Evolutionary conservation across 1,140 invertebrate species (phyloP), one percentile per base, ranked within the genome.

Genomic region (Helicoverpa zea): DNA sequence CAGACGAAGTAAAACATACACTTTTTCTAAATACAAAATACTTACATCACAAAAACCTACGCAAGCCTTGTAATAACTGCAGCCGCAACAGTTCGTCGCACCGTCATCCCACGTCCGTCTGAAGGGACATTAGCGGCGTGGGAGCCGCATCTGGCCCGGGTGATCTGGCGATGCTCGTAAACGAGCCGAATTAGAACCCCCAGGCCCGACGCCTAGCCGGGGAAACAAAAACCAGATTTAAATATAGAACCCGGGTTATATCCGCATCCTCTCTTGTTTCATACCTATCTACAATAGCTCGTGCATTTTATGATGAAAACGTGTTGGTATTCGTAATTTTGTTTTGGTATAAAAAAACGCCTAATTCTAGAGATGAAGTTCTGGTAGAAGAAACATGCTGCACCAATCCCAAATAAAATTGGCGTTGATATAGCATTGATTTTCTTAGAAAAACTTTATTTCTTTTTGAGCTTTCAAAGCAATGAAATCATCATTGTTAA

Each of bases 181-280:
- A 94, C 90, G 84, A 88, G 78, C 81, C 88, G 89, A 93, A 90
- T 93, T 94, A 92, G 91, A 89, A 77, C 85, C 87, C 86, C 86
- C 80, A 61, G 47, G 18, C 74, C 74, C 23, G 52, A 63, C n/a
- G 63, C 51, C 61, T 66, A 88, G 89, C 87, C 84, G 88, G 84
- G 80, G 86, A 86, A 90, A 86, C 89, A 91, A 90, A 92, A 91
- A 89, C 85, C 56, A 81, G 70, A 68, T 87, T 88, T 91, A 92
- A 89, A 91, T 89, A 87, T 91, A 91, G 86, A 89, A 75, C 83
- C 79, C 83, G 77, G 79, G 82, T 84, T 87, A 85, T 64, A 86
- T 87, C 73, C 83, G 83, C 7, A 84, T 82, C 56, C 64, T 49
- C 49, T 64, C 64, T 56, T 66, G 75, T 77, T 66, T 63, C 56